Evolutionary conservation across 2,888 invertebrate species (phyloP), one percentile per base, ranked within the genome.

Genomic region (Plutella xylostella): DNA sequence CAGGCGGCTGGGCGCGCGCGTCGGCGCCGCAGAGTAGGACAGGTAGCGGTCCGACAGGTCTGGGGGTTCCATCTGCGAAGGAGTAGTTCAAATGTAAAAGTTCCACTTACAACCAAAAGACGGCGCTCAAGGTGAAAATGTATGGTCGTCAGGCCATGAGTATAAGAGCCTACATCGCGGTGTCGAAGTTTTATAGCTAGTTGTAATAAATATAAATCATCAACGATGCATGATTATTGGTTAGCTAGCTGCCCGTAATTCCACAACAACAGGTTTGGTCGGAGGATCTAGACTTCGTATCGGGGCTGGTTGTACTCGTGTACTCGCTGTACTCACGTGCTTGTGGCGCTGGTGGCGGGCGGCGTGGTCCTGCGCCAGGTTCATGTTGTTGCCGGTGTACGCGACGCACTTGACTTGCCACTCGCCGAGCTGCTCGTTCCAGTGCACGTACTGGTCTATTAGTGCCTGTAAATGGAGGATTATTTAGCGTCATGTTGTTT

Each of bases 401-500:
- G 98, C 98, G 6, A 99, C 97, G 72, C 98, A 98, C 69, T 93
- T 92, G 38, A 99, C 87, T 70, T 98, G 97, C 94, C 98, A 99
- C 74, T 99, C 98, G 25, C 98, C 98, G 25, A 97, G 94, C 63
- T 98, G 98, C 72, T 97, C 97, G 79, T 97, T 98, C 97, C 98
- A 99, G 63, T 94, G 92, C 35, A 97, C 92, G 65, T 97, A 94
- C 59, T 92, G 88, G 62, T 96, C 95, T 51, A 98, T 93, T 76
- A 94, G 87, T 41, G 91, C 91, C 92, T 94, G 66, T 1, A 17
- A 62, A 62, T 51, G 33, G 4, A 40, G 18, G 25, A 52, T 15
- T 15, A 17, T 34, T 15, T 34, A 7, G 7, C 11, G 33, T 7
- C 33, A n/a, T n/a, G n/a, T n/a, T n/a, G n/a, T n/a, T n/a, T n/a